Evolutionary conservation across 2,888 invertebrate genomes (phyloP).

Genomic region (Caenorhabditis wallacei): DNA sequence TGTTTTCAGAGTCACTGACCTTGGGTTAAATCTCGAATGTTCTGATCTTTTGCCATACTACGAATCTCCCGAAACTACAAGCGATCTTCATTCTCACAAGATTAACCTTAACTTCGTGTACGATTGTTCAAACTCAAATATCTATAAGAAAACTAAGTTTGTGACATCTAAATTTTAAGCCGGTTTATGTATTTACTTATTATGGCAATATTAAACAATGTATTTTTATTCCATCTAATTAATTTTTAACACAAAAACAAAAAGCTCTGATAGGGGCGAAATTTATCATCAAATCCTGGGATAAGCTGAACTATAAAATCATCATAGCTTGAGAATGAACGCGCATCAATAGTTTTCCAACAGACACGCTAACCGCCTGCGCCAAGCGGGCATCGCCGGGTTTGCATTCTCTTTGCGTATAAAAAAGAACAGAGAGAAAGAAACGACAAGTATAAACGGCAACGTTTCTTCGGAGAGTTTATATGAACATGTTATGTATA

Average conservation of each 20-base stretch:
- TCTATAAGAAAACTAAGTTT: constrained; percentile 48
- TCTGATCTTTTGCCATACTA: constrained; percentile 8
- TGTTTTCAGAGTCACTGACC: neutral
- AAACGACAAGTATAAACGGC: neutral
- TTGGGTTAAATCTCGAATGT: constrained; percentile 24
- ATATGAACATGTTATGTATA: no score
- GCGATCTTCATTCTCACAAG: neutral
- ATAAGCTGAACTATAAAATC: constrained; percentile 68
- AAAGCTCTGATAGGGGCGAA: constrained; percentile 69
- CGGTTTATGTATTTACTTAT: neutral
- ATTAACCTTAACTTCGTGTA: constrained; percentile 14
- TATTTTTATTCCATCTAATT: no score
- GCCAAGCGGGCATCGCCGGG: constrained; percentile 30
- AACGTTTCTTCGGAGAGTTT: no score
- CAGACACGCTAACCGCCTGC: constrained; percentile 38
- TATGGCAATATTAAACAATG: neutral
- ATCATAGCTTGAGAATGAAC: constrained; percentile 61
- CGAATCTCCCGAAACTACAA: no score
- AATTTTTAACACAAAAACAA: constrained; percentile 3
- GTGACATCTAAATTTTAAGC: constrained; percentile 27
- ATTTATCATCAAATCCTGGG: constrained; percentile 63
- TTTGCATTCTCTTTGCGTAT: neutral
- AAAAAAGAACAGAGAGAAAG: constrained; percentile 1
- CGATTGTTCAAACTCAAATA: neutral
- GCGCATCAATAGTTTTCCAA: neutral